Evolutionary conservation across 2,797 vertebrate species (phyloP).

Genomic region (Poecile montanus): DNA sequence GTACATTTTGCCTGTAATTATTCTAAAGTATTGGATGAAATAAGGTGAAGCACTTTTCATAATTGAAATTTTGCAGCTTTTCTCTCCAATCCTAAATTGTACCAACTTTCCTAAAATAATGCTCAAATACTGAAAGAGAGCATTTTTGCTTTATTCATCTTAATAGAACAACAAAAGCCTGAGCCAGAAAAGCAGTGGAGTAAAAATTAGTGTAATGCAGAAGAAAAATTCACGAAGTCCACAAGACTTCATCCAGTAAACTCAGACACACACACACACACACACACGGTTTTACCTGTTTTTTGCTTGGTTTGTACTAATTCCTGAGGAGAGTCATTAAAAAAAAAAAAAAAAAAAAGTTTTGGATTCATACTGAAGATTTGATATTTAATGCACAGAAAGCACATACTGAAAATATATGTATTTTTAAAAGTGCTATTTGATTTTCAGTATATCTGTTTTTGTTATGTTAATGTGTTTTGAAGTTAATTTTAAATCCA

Average conservation of each 20-base stretch:
- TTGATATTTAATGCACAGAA: neutral
- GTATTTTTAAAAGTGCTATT: neutral
- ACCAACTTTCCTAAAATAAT: neutral
- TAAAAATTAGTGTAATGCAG: neutral
- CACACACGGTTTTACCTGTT: neutral
- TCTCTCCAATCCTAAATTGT: neutral
- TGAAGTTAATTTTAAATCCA: neutral
- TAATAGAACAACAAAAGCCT: neutral
- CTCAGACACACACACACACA: neutral
- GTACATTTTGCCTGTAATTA: neutral
- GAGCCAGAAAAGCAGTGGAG: neutral
- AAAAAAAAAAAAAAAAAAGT: neutral
- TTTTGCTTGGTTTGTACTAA: neutral
- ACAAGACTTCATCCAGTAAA: neutral
- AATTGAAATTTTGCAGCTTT: neutral
- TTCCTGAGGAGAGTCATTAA: rapidly evolving
- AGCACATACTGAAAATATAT: neutral
- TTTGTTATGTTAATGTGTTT: neutral
- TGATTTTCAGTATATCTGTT: neutral
- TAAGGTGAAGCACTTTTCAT: neutral
- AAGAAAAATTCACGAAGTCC: neutral
- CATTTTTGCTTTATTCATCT: neutral
- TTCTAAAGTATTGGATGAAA: neutral
- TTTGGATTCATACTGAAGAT: neutral
- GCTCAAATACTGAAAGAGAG: neutral